Conservation (phyloP, 1,140 invertebrate genomes). For the Lordiphosa collinella region DNA sequence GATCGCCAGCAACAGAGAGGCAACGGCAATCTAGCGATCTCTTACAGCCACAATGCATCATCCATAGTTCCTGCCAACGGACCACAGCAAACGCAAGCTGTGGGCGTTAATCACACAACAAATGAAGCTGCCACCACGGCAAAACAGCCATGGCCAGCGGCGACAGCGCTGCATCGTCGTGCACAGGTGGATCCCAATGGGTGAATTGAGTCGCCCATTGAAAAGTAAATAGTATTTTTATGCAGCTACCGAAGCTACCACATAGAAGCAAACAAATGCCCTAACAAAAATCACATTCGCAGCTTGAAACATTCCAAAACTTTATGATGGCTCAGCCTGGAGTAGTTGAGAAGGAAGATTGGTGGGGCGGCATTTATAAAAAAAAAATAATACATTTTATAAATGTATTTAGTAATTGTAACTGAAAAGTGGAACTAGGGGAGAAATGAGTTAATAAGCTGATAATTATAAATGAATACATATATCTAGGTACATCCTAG, state of each 20-base stretch:
- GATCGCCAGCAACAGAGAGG: slow-evolving; percentile 43
- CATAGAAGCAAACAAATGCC: slow-evolving; percentile 21
- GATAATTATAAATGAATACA: slow-evolving; percentile 45
- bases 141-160: slow-evolving; percentile 60
- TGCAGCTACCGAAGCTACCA: slow-evolving; percentile 61
- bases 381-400: slow-evolving; percentile 63
- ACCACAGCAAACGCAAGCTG: slow-evolving; percentile 16
- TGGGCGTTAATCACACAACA: slow-evolving; percentile 1
- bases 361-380: slow-evolving; percentile 44
- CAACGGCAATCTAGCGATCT: slow-evolving; percentile 43
- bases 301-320: slow-evolving; percentile 75
- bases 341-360: slow-evolving; percentile 4
- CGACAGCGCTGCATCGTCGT: slow-evolving; percentile 57
- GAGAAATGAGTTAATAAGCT: slow-evolving; percentile 50
- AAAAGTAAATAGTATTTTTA: slow-evolving; percentile 52
- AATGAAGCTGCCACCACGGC: slow-evolving; percentile 2
- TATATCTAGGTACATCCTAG: neutral
- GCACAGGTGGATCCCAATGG: slow-evolving; percentile 77
- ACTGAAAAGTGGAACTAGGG: slow-evolving; percentile 48
- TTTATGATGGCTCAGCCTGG: slow-evolving; percentile 10
- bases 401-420: slow-evolving; percentile 56
- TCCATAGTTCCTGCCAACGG: slow-evolving; percentile 73
- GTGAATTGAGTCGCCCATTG: slow-evolving; percentile 22
- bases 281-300: slow-evolving; percentile 48
- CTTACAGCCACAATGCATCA: slow-evolving; percentile 53